These are phyloP conservation scores for Podilymbus podiceps DNA, from an alignment of 2,113 vertebrate genomes.

Conservation along the genomic window DNA sequence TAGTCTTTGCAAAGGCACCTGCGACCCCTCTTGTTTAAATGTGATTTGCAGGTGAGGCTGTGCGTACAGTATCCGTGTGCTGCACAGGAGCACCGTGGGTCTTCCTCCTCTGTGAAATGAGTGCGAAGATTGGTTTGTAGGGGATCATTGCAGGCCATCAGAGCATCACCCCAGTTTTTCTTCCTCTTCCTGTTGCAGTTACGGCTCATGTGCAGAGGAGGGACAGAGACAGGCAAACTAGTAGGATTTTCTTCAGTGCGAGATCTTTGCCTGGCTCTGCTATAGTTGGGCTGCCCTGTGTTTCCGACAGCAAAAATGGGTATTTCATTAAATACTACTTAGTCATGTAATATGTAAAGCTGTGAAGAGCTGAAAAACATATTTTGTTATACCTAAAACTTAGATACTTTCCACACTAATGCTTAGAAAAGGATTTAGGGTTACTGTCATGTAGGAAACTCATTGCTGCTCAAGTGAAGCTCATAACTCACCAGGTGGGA, in stretches of 20 bases:
- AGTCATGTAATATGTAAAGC: neutral
- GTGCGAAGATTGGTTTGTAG: neutral
- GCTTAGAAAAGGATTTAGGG: neutral
- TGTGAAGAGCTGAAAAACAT: neutral
- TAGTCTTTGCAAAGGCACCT: neutral
- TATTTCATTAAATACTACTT: neutral
- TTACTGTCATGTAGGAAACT: neutral
- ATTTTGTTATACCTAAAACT: neutral
- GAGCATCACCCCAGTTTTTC: neutral
- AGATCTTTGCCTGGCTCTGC: neutral
- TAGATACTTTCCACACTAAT: neutral
- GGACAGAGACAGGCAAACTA: neutral
- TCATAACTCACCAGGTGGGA: neutral
- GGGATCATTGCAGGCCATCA: neutral
- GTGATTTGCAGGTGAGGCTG: neutral
- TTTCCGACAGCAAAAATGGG: neutral
- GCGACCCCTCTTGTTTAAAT: neutral
- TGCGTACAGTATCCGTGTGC: neutral
- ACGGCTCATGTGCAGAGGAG: neutral
- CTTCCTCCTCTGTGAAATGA: neutral
- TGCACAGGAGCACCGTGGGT: neutral
- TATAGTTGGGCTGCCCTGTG: neutral
- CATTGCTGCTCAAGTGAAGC: neutral
- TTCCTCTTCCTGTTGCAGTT: neutral
- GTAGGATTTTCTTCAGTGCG: neutral